phyloP scores from a whole-genome alignment of 2,797 vertebrate genomes.

The Hybognathus amarus region DNA sequence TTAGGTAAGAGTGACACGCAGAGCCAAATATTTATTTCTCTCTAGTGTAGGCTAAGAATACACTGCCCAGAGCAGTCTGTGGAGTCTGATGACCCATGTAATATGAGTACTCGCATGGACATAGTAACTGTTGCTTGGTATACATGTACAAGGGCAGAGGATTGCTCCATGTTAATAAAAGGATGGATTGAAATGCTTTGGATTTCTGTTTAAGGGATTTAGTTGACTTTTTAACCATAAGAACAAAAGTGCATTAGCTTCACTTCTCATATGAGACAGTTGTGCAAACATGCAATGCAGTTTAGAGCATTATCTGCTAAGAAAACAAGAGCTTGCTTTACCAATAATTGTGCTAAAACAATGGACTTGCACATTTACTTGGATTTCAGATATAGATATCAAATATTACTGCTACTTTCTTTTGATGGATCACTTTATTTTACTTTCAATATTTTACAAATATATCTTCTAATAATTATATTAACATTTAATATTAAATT shows the following conservation, averaged over 20 bases:
- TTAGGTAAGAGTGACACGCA: slow-evolving; percentile 35
- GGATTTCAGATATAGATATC: background rate
- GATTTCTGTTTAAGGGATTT: background rate
- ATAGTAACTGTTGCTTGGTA: slow-evolving; percentile 14
- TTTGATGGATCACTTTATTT: too few relatives aligned
- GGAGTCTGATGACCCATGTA: background rate
- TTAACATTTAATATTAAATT: too few relatives aligned
- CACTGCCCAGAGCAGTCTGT: background rate
- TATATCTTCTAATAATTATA: too few relatives aligned
- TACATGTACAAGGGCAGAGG: background rate
- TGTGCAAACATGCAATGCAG: background rate
- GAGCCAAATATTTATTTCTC: slow-evolving; percentile 17
- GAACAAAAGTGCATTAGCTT: background rate
- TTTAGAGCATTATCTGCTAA: background rate
- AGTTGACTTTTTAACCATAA: background rate
- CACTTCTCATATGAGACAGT: background rate
- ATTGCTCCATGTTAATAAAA: background rate
- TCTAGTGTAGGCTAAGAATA: slow-evolving; percentile 40
- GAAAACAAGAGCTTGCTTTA: background rate
- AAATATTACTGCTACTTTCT: background rate
- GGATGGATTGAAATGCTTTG: background rate
- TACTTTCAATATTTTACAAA: too few relatives aligned
- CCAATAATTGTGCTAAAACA: background rate
- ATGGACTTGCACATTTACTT: background rate
- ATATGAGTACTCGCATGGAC: background rate